These are phyloP conservation scores for Athalia rosae DNA, from an alignment of 2,888 invertebrate genomes.

Conservation along the genomic window DNA sequence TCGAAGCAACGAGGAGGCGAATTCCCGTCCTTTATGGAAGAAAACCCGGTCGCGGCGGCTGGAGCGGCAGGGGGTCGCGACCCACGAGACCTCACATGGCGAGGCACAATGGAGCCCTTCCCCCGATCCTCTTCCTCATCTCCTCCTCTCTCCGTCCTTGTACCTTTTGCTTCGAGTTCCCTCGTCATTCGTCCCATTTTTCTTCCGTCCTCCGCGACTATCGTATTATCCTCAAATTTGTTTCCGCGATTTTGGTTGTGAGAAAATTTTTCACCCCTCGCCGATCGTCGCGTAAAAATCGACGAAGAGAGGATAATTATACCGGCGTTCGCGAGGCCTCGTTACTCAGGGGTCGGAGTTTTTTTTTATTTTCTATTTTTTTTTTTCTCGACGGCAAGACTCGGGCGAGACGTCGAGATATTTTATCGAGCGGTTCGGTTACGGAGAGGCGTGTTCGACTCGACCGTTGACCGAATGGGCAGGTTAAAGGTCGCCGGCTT, in stretches of 20 bases:
- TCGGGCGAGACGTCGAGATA: slow-evolving; percentile 6
- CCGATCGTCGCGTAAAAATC: too few relatives aligned
- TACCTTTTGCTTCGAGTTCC: slow-evolving; percentile 28
- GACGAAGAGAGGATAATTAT: too few relatives aligned
- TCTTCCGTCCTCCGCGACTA: slow-evolving; percentile 19
- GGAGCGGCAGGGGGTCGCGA: slow-evolving; percentile 61
- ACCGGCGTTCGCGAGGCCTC: too few relatives aligned
- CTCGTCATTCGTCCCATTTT: slow-evolving; percentile 5
- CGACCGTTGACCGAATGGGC: slow-evolving; percentile 18
- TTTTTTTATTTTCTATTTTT: too few relatives aligned
- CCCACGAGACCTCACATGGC: slow-evolving; percentile 63
- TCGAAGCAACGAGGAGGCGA: slow-evolving; percentile 8
- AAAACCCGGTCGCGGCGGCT: slow-evolving; percentile 35
- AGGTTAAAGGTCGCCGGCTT: slow-evolving; percentile 22
- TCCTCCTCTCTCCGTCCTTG: slow-evolving; percentile 35
- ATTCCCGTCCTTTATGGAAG: slow-evolving; percentile 22
- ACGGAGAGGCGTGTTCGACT: not conserved
- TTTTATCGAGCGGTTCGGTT: slow-evolving; percentile 28
- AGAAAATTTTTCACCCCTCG: too few relatives aligned
- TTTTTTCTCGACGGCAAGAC: too few relatives aligned
- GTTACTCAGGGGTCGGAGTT: too few relatives aligned
- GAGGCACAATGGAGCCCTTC: slow-evolving; percentile 60
- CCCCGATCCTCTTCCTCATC: slow-evolving; percentile 28
- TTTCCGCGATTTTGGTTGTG: too few relatives aligned
- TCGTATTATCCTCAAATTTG: not conserved